Evolutionary conservation across 2,888 invertebrate genomes (phyloP).

Genomic region (Cheilosia soror): DNA sequence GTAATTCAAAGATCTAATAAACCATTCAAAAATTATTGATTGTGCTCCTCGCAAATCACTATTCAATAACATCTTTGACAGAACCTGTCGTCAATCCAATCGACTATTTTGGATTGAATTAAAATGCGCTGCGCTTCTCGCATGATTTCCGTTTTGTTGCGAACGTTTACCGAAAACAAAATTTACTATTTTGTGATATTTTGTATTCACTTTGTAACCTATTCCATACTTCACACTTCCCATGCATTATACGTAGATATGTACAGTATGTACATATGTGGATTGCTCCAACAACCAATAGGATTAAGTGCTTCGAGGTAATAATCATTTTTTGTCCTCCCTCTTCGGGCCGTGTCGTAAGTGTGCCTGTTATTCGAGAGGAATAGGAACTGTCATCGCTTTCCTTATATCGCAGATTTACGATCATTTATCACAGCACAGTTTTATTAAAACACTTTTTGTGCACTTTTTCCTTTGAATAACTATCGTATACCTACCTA

Average conservation of each 20-base stretch:
- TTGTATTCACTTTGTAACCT: conserved; percentile 61
- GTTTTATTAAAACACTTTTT: conserved; percentile 61
- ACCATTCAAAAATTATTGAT: conserved; percentile 43
- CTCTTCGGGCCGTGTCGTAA: conserved; percentile 3
- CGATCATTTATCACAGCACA: conserved; percentile 70
- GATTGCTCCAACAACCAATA: conserved; percentile 51
- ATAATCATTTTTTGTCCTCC: conserved; percentile 19
- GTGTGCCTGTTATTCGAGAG: conserved; percentile 6
- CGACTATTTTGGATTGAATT: conserved; percentile 31
- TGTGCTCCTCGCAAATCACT: conserved; percentile 50
- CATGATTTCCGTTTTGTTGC: conserved; percentile 61
- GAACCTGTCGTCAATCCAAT: conserved; percentile 38
- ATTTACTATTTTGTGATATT: conserved; percentile 37
- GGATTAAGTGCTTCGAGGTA: conserved; percentile 62
- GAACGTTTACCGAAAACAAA: conserved; percentile 12
- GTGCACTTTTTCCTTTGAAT: conserved; percentile 26
- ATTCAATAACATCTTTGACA: conserved; percentile 43
- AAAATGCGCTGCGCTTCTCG: conserved; percentile 59
- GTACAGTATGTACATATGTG: not conserved
- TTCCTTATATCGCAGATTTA: conserved; percentile 71
- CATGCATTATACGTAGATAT: conserved; percentile 2
- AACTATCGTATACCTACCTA: no score
- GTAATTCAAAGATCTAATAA: conserved; percentile 44
- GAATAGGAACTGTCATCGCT: conserved; percentile 69
- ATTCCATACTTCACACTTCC: conserved; percentile 68